Percentiles rank a stretch among this genome's conserved stretches.
Conservation (phyloP, 2,797 vertebrate species). For the Siniperca undulata region DNA sequence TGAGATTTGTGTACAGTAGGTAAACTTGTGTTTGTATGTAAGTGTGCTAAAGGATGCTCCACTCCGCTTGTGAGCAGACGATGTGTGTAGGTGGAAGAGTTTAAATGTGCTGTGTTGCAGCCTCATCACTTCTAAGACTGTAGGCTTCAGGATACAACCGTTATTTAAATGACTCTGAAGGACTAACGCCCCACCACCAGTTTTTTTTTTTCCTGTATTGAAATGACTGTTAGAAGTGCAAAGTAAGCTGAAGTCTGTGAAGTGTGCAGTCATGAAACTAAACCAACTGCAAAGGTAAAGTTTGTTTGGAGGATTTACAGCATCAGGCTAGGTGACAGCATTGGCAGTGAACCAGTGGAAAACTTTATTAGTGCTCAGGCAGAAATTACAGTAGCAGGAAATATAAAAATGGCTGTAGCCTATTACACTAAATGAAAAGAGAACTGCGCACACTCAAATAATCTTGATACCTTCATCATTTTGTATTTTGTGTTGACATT, state of each 20-base stretch:
- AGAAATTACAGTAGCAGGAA: neutral
- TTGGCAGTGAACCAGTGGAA: conserved; percentile 7
- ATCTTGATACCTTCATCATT: neutral
- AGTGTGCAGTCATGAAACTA: conserved; percentile 17
- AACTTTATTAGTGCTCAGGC: neutral
- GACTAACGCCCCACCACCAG: neutral
- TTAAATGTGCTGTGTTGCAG: neutral
- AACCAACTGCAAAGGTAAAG: conserved; percentile 1
- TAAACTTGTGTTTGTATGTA: conserved; percentile 22
- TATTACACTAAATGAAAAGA: neutral
- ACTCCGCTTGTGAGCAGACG: neutral
- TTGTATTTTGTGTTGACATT: neutral
- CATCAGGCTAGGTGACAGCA: neutral
- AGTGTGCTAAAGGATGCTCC: neutral
- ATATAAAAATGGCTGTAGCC: neutral
- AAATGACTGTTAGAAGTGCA: conserved; percentile 16
- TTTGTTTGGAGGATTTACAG: conserved; percentile 13
- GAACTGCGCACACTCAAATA: neutral
- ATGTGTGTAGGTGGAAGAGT: conserved; percentile 1
- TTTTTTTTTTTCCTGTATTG: neutral
- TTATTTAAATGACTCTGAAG: conserved; percentile 35
- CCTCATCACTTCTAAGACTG: conserved; percentile 8
- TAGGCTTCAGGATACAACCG: neutral
- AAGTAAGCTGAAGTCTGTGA: conserved; percentile 25
- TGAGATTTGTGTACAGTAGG: conserved; percentile 32